Evolutionary conservation across 2,888 invertebrate species (phyloP), one percentile per base, ranked within the genome.

Genomic region (Flexamia atlantica): DNA sequence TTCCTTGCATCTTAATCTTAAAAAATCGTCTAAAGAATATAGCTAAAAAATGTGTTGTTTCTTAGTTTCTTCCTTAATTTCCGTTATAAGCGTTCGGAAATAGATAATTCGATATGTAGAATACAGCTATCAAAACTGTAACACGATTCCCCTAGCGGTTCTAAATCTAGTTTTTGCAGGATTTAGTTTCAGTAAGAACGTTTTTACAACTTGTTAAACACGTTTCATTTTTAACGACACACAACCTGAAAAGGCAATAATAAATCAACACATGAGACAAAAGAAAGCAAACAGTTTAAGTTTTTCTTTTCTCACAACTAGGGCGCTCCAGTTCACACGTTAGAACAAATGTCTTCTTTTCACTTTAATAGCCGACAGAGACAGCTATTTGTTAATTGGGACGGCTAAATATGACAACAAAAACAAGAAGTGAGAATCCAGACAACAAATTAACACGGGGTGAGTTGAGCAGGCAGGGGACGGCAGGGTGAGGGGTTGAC

Each of bases 341-440:
- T 4, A 20, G 42, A 17, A 42, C 72, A 30, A 68, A 68, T 32
- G 32, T 32, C 5, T 25, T 20, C 68, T 30, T 68, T 68, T 23
- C 40, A 32, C 40, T 40, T 70, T 40, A 20, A 68, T 30, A 14
- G 68, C n/a, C 68, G 30, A 1, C 23, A 30, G 30, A 40, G 70
- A 40, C 40, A 70, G 70, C 36, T 36, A 40, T 40, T 36, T 40
- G 72, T 72, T 72, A 72, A 72, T 72, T 72, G 40, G 36, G 72
- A 72, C 36, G 30, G 46, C 76, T 70, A 70, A 76, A 50, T 76
- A 76, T 28, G 30, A 76, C 76, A 76, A 76, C 76, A 76, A 76
- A 76, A 76, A 76, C 76, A 76, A 46, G 76, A 76, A 76, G 76
- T 76, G 40, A 25, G 76, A 76, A 36, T 64, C 64, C 14, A 23